Base-by-base conservation (phyloP, 2,113 vertebrate species). In the Puntigrus tetrazona region DNA sequence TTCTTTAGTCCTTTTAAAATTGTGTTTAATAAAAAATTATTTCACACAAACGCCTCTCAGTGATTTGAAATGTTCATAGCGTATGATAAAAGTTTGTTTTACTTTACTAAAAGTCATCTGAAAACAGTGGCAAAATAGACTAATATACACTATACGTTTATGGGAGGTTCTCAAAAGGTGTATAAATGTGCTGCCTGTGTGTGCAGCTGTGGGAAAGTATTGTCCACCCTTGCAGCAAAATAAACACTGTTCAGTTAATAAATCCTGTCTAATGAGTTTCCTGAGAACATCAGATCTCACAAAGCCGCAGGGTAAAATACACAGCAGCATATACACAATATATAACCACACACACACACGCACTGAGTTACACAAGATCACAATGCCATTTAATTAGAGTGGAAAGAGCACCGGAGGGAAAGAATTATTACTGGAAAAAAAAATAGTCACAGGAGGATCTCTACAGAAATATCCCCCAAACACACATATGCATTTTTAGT, bases 331-430 rank as follows among this genome's bases (percentile, higher is more conserved):
- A n/a, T n/a, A n/a, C n/a, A n/a, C n/a, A n/a, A n/a, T n/a, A 22
- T 34, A 41, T 4, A 5, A 65, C 29, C 29, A 34, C 29, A 67
- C 27, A 34, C 27, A 63, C 27, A 16, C 13, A 65, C 61, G 31
- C 61, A 65, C 13, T 63, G 47, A 52, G 45, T 76, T 52, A 29
- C 22, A 47, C 38, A 65, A 47, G 9, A 65, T 78, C 59, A 29
- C 36, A 47, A 47, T 80, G 57, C 16, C 8, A 80, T 80, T 80
- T 80, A 63, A 80, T 80, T 47, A 45, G 25, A 80, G 36, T 65
- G 78, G 59, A 41, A 80, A 45, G 59, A 45, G 59, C 38, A 47
- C 78, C 10, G 25, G 57, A 65, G 78, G 25, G 25, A 63, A 79
- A 13, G 4, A 78, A 78, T 76, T 76, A 25, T 25, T 18, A 29